phyloP scores from a whole-genome alignment of 1,140 invertebrate genomes.

The Wasmannia auropunctata region DNA sequence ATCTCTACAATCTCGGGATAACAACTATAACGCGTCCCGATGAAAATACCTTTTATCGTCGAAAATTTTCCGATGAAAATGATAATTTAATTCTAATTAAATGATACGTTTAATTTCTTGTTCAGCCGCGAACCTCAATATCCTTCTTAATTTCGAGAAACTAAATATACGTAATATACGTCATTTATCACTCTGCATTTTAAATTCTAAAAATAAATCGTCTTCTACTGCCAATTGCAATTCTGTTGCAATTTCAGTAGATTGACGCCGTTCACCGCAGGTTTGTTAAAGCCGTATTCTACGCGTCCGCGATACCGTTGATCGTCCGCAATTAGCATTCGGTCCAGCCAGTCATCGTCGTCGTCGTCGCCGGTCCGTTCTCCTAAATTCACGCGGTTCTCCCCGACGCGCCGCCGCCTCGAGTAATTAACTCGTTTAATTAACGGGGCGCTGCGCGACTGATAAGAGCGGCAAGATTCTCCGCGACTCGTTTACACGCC shows the following conservation, averaged over 20 bases:
- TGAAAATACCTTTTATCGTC: no score
- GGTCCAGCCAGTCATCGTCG: not conserved
- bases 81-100: no score
- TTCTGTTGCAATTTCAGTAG: not conserved
- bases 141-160: not conserved
- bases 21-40: no score
- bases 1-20: not conserved
- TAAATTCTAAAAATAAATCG: conserved; percentile 20
- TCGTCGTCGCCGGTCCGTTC: not conserved
- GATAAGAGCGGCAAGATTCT: conserved; percentile 24
- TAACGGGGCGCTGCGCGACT: conserved; percentile 45
- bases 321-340: conserved; percentile 46
- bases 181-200: not conserved
- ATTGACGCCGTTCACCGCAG: not conserved
- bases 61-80: no score
- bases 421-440: conserved; percentile 74
- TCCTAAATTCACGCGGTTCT: conserved; percentile 59
- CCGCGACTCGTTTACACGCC: conserved; percentile 39
- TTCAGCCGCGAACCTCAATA: not conserved
- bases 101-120: no score
- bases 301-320: conserved; percentile 7
- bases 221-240: not conserved
- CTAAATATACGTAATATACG: not conserved
- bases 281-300: conserved; percentile 33
- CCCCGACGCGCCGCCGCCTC: conserved; percentile 12